These are phyloP conservation scores for Scopus umbretta DNA, from an alignment of 2,113 vertebrate genomes.

Conservation along the genomic window DNA sequence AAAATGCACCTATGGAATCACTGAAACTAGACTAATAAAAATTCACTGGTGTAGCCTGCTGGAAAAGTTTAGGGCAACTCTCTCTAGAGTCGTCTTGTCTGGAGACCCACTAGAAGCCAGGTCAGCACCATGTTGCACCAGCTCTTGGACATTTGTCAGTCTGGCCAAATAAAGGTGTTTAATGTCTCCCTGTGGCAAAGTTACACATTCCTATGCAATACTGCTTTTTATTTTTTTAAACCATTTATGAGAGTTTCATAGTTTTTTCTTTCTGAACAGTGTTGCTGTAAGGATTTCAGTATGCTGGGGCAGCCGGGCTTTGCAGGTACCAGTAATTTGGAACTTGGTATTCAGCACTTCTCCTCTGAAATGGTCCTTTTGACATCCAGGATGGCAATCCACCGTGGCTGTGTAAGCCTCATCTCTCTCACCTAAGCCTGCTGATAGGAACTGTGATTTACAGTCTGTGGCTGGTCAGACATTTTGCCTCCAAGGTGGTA, in stretches of 20 bases:
- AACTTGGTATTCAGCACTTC: neutral
- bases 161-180: neutral
- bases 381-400: neutral
- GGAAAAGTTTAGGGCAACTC: neutral
- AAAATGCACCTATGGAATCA: neutral
- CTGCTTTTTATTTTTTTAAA: neutral
- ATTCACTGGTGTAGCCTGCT: neutral
- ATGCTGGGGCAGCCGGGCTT: neutral
- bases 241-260: neutral
- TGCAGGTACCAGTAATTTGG: neutral
- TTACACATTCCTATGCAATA: neutral
- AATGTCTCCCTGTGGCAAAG: neutral
- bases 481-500: neutral
- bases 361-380: neutral
- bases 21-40: neutral
- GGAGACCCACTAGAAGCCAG: neutral
- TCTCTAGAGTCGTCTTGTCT: neutral
- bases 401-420: accelerated
- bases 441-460: neutral
- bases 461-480: neutral
- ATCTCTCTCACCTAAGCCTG: neutral
- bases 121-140: neutral
- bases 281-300: neutral
- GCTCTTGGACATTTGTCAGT: neutral
- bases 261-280: neutral